A percentile compares a stretch with the other conserved stretches of the same genome.
Evolutionary conservation across 92 coral and sea anemone genomes (phyloP).

Genomic region (Parazoanthus atlanticus): DNA sequence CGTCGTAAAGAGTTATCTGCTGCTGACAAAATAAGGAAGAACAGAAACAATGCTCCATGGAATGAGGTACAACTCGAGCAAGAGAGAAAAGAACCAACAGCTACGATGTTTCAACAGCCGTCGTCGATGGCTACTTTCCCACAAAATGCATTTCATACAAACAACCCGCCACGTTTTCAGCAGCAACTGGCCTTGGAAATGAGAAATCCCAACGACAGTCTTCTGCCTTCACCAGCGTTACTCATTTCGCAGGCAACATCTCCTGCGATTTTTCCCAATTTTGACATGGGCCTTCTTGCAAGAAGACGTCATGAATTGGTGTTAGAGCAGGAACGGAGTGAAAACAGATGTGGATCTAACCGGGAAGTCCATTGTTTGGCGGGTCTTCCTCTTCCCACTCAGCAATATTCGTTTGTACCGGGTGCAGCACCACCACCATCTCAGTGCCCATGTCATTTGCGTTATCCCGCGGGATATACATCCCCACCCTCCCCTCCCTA

Average conservation of each 20-base stretch:
- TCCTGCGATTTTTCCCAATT: neutral
- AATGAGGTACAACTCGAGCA: neutral
- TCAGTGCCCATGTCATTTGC: conserved; percentile 28
- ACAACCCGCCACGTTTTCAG: neutral
- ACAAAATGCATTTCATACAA: conserved; percentile 4
- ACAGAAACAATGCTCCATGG: neutral
- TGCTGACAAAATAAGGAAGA: conserved; percentile 24
- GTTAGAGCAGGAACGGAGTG: neutral
- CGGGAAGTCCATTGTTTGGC: neutral
- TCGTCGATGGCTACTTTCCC: neutral
- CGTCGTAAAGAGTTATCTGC: conserved; percentile 43
- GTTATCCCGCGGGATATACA: neutral
- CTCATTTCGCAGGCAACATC: neutral
- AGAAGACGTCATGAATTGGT: conserved; percentile 6
- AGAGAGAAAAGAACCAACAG: neutral
- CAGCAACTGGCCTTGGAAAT: conserved; percentile 7
- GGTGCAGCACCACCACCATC: neutral
- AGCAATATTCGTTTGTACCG: neutral
- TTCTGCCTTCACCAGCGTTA: neutral
- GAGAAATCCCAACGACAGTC: neutral
- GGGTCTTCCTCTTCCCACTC: neutral
- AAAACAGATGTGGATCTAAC: neutral
- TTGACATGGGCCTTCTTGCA: neutral
- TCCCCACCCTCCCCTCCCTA: neutral
- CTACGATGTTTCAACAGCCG: neutral